Base-by-base conservation (phyloP, 2,113 vertebrate species). In the Engraulis encrasicolus region DNA sequence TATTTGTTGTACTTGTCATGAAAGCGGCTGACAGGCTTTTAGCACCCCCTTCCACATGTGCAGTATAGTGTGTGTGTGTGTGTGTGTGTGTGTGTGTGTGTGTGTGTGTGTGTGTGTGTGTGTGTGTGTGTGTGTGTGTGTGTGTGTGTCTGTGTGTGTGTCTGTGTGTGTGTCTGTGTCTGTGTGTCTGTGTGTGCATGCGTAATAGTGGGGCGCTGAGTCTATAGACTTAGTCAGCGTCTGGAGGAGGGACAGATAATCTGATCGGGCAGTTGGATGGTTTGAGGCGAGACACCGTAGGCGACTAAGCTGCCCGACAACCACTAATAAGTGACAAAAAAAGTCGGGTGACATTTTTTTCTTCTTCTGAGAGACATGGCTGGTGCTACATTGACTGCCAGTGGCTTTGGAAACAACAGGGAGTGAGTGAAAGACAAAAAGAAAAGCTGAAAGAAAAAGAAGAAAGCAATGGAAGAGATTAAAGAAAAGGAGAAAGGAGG, bases 1-100 rank as follows among this genome's bases (percentile, higher is more conserved):
- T 66, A 66, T 66, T 66, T 66, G 58, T 66, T 66, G 58, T 66
- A 66, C 58, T 66, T 66, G 58, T 66, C 58, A 66, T 66, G 11
- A 58, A 66, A 27, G 9, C 9, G 23, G n/a, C 58, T 66, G 58
- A 66, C n/a, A 66, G 58, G 58, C 58, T 66, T 66, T 66, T 66
- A 66, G 58, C 58, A 66, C 58, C 58, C 58, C 58, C 3, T n/a
- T 66, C 58, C 58, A 66, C 58, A 31, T 31, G 23, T 31, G 23
- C 27, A 14, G 40, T 45, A 45, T 3, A 45, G 40, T 45, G 40
- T 45, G 40, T 45, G 40, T 45, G 40, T 45, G 3, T 3, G 40
- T 45, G 9, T 5, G 40, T 5, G 40, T 45, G 40, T 45, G 40
- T 45, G 40, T 45, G 40, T 45, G 40, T 45, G 40, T 45, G 40